Conservation (phyloP, 2,888 invertebrate species). For the Mamestra brassicae region DNA sequence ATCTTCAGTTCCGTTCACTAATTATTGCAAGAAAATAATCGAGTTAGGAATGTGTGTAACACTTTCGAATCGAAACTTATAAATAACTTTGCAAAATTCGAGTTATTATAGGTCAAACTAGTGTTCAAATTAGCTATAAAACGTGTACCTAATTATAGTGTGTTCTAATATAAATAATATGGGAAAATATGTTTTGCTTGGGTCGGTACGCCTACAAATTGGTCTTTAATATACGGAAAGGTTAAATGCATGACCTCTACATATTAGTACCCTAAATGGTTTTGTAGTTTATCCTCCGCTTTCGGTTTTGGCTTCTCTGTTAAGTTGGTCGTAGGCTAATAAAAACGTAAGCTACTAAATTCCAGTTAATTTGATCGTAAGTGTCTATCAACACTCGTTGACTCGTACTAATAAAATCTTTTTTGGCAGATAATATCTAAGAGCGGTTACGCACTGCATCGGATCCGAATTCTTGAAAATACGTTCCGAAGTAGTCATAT, state of each 20-base stretch:
- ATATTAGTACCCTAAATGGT: background rate
- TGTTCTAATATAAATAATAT: background rate
- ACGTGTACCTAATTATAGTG: background rate
- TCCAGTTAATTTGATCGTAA: background rate
- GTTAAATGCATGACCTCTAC: background rate
- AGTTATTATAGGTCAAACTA: background rate
- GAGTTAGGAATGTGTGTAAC: conserved; percentile 20
- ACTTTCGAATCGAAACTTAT: conserved; percentile 51
- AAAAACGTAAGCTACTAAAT: background rate
- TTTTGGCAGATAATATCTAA: too few species aligned
- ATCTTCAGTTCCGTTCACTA: conserved; percentile 42
- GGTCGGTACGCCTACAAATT: background rate
- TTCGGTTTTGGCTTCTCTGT: background rate
- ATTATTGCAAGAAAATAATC: conserved; percentile 31
- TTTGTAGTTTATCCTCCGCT: too few species aligned
- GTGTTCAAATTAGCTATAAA: background rate
- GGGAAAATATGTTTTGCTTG: background rate
- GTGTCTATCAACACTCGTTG: background rate
- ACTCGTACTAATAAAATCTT: too few species aligned
- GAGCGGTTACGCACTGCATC: too few species aligned
- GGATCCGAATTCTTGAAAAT: too few species aligned
- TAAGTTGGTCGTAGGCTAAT: background rate
- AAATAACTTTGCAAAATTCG: background rate
- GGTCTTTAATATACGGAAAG: background rate
- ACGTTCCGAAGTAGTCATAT: too few species aligned